A percentile compares a stretch with the other conserved stretches of the same genome.
Conservation (phyloP, 2,797 vertebrate species). For the Sebastes kiyomatsui region DNA sequence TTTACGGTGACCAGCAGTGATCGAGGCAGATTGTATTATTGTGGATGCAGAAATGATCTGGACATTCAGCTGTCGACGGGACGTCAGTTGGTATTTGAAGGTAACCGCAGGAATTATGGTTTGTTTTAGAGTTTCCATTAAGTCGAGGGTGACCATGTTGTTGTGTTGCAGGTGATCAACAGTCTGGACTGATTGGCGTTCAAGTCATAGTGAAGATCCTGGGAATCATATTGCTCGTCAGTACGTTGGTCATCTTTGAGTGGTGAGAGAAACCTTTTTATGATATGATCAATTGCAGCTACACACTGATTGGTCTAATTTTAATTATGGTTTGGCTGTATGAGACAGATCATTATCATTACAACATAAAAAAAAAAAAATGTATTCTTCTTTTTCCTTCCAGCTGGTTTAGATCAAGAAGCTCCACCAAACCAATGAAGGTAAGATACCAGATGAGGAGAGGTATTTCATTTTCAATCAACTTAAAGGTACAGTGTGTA, state of each 20-base stretch:
- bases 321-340: background rate
- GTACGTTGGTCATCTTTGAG: background rate
- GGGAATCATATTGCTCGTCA: background rate
- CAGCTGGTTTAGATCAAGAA: slow-evolving; percentile 27
- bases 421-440: background rate
- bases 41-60: background rate
- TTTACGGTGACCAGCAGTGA: background rate
- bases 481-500: background rate
- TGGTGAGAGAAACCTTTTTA: slow-evolving; percentile 9
- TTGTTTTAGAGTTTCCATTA: background rate
- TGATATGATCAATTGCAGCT: background rate
- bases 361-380: no score
- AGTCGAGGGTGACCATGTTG: background rate
- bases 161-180: slow-evolving; percentile 1
- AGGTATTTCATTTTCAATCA: background rate
- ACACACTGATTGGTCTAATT: background rate
- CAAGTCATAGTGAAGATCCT: background rate
- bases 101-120: background rate
- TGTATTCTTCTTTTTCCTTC: background rate
- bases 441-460: background rate
- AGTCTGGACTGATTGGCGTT: background rate
- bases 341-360: background rate
- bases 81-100: slow-evolving; percentile 1
- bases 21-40: background rate
- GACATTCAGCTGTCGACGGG: background rate